Conservation (phyloP, 2,888 invertebrate genomes). For the Macrosiphum euphorbiae region DNA sequence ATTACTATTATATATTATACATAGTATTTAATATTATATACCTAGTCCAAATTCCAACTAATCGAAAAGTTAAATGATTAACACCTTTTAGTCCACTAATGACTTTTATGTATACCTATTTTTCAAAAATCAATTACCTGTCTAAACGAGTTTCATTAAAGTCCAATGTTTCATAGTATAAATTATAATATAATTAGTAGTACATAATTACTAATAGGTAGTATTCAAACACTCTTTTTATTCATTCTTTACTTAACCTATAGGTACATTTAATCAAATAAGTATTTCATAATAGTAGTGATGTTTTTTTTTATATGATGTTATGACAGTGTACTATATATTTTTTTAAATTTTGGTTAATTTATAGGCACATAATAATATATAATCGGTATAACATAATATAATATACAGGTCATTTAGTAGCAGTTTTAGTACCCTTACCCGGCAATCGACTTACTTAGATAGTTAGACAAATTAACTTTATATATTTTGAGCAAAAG, state of each 20-base stretch:
- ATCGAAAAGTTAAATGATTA: not conserved
- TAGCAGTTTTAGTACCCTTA: not conserved
- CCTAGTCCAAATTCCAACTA: not conserved
- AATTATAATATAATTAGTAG: not conserved
- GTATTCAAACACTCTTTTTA: not conserved
- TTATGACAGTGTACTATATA: not conserved
- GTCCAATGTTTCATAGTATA: not conserved
- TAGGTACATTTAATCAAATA: not conserved
- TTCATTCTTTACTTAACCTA: not conserved
- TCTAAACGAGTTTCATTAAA: not conserved
- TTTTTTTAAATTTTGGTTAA: not conserved
- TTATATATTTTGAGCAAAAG: not conserved
- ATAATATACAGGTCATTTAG: not conserved
- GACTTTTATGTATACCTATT: not conserved
- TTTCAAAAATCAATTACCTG: not conserved
- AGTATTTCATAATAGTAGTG: not conserved
- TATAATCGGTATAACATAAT: not conserved
- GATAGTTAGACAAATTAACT: not conserved
- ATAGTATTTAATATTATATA: not conserved
- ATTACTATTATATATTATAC: not conserved
- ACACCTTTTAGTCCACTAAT: not conserved
- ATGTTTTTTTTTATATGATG: not conserved
- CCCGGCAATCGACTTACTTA: not conserved
- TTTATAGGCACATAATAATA: not conserved
- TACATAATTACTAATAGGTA: not conserved